phyloP scores from a whole-genome alignment of 2,113 vertebrate species.

The Ceyx cyanopectus region DNA sequence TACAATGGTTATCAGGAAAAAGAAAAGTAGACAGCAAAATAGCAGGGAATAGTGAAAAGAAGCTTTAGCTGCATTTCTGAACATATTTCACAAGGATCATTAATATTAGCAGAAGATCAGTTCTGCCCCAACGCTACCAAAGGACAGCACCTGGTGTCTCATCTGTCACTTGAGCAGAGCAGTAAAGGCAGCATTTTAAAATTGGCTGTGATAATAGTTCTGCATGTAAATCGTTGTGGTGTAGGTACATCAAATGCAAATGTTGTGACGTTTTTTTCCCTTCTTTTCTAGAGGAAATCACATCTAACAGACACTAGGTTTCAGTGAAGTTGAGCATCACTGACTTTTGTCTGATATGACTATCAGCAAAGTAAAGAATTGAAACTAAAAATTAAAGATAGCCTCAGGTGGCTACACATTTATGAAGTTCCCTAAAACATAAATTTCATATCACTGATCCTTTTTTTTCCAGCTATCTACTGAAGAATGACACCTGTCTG shows the following conservation, averaged over 20 bases:
- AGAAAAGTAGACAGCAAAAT: neutral
- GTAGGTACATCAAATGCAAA: neutral
- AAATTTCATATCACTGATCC: neutral
- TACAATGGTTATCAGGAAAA: neutral
- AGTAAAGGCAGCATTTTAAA: neutral
- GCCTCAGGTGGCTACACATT: neutral
- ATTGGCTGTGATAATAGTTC: neutral
- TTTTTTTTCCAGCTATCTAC: neutral
- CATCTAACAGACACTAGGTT: neutral
- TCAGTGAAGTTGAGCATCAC: neutral
- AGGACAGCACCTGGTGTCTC: neutral
- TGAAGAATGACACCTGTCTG: neutral
- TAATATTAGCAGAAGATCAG: neutral
- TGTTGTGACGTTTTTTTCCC: neutral
- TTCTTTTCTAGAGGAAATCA: neutral
- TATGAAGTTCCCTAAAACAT: neutral
- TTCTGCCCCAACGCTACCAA: neutral
- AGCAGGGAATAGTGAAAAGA: neutral
- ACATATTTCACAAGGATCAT: neutral
- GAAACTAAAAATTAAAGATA: neutral
- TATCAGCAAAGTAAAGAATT: neutral
- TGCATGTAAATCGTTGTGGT: neutral
- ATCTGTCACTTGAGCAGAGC: neutral
- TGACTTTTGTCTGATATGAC: neutral
- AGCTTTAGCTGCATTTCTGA: neutral